Percentiles rank a stretch among this genome's conserved stretches.
phyloP scores from a whole-genome alignment of 2,113 vertebrate genomes.

The Lycocorax pyrrhopterus region DNA sequence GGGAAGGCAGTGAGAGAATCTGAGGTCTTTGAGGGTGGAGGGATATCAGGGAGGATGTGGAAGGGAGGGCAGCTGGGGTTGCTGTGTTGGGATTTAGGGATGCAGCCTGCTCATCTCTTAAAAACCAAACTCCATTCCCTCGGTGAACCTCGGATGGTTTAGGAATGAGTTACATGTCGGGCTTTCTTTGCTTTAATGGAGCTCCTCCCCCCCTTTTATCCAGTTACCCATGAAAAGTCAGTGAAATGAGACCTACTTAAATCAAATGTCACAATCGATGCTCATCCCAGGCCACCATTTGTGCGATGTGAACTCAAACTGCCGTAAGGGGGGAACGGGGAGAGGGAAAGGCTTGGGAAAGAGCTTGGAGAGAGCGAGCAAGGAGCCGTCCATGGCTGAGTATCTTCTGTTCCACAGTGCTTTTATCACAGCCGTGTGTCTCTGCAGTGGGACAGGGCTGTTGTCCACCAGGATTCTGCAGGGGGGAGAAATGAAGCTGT shows the following conservation, averaged over 20 bases:
- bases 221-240: slow-evolving; percentile 52
- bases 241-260: slow-evolving; percentile 48
- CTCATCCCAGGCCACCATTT: slow-evolving; percentile 10
- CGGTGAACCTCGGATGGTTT: background rate
- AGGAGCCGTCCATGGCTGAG: background rate
- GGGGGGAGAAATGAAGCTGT: background rate
- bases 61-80: background rate
- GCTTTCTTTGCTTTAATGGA: background rate
- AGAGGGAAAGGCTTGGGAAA: background rate
- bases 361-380: background rate
- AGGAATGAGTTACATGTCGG: background rate
- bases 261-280: slow-evolving; percentile 57
- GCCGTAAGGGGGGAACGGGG: background rate
- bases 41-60: background rate
- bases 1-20: background rate
- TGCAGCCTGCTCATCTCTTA: background rate
- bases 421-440: fast-evolving
- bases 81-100: background rate
- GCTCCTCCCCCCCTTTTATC: slow-evolving; percentile 48
- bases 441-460: background rate
- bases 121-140: background rate
- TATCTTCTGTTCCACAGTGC: background rate
- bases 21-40: background rate
- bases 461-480: background rate
- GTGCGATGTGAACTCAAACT: background rate